Percentiles rank a stretch among this genome's conserved stretches.
These are phyloP conservation scores for Loxodonta africana DNA, from an alignment of 2,113 vertebrate species.

Conservation along the genomic window DNA sequence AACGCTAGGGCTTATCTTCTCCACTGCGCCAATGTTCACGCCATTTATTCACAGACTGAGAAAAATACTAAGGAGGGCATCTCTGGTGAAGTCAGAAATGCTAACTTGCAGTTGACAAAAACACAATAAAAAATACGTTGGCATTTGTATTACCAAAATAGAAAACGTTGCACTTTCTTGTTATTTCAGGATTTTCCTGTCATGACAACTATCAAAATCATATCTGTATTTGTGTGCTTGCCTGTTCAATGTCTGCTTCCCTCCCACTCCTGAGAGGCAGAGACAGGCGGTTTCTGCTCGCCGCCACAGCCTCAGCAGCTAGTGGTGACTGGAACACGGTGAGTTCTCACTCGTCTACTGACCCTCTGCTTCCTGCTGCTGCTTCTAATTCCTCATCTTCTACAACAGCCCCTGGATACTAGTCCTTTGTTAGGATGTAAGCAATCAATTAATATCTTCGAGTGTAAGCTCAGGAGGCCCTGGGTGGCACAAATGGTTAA, in stretches of 20 bases:
- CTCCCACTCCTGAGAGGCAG: background rate
- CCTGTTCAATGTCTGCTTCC: background rate
- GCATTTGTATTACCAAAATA: background rate
- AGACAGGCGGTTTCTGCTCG: background rate
- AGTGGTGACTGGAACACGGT: background rate
- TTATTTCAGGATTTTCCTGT: background rate
- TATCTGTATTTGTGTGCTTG: background rate
- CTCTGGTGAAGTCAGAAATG: background rate
- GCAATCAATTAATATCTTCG: background rate
- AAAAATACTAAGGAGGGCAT: background rate
- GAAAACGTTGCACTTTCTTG: background rate
- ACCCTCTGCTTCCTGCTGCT: background rate
- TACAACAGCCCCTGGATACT: background rate
- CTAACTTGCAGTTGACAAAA: background rate
- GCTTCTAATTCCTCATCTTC: background rate
- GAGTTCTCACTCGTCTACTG: background rate
- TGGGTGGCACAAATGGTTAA: too few species aligned
- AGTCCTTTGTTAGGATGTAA: background rate
- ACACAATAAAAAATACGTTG: conserved; percentile 7
- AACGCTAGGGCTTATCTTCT: background rate
- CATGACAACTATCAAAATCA: background rate
- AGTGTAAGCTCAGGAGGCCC: too few species aligned
- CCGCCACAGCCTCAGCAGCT: background rate
- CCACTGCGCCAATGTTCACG: background rate
- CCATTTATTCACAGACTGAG: background rate